Percentiles rank a stretch among this genome's conserved stretches.
phyloP scores from a whole-genome alignment of 2,888 invertebrate genomes.

The Rhimphoctona megacephalus region DNA sequence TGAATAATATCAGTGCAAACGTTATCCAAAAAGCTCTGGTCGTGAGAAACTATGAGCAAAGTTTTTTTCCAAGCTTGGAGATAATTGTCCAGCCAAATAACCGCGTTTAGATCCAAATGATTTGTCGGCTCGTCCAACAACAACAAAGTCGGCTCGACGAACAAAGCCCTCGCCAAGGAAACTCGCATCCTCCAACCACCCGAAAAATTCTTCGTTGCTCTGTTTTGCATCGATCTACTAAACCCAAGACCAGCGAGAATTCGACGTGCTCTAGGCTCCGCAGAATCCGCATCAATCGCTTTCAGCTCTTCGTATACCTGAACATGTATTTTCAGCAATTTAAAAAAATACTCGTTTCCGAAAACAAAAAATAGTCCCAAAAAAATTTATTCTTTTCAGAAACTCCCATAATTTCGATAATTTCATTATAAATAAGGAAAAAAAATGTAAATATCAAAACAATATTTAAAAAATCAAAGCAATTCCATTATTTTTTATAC shows the following conservation, averaged over 20 bases:
- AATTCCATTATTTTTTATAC: not conserved
- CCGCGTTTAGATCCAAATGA: constrained; percentile 99
- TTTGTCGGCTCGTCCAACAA: constrained; percentile 99
- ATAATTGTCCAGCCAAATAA: constrained; percentile 99
- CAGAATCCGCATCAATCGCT: constrained; percentile 98
- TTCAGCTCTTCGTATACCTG: constrained; percentile 97
- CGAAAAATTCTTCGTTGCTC: constrained; percentile 95
- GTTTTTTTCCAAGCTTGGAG: constrained; percentile 99
- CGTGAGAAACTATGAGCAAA: constrained; percentile 98
- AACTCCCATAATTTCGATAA: not conserved
- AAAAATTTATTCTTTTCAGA: too few relatives aligned
- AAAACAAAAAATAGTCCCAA: not conserved
- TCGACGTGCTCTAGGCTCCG: constrained; percentile 97
- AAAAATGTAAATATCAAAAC: not conserved
- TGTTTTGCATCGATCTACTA: constrained; percentile 94
- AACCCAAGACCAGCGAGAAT: constrained; percentile 99
- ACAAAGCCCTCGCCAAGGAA: constrained; percentile 97
- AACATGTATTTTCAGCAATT: constrained; percentile 42
- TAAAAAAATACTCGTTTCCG: constrained; percentile 4
- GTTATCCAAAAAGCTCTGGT: constrained; percentile 99
- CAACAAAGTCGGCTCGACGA: constrained; percentile 98
- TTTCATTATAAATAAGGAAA: not conserved
- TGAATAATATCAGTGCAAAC: constrained; percentile 99
- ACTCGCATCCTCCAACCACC: constrained; percentile 99
- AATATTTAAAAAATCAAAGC: not conserved